These are phyloP conservation scores for Cerastoderma edule DNA, from an alignment of 2,888 invertebrate species.

Conservation along the genomic window DNA sequence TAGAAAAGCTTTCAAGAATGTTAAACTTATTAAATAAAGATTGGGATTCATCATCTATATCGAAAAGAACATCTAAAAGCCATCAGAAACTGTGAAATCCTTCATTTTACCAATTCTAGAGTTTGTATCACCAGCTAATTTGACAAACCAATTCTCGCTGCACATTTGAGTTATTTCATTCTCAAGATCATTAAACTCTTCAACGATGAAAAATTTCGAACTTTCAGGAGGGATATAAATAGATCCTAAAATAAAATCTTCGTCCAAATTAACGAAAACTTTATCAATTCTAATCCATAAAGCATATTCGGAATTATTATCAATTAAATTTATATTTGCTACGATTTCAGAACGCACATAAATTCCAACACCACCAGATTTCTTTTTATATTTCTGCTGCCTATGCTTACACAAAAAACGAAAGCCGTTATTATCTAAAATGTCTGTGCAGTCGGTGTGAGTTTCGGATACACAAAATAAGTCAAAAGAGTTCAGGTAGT, in stretches of 20 bases:
- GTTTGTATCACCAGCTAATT: slow-evolving; percentile 3
- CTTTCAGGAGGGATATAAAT: slow-evolving; percentile 20
- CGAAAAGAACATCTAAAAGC: slow-evolving; percentile 3
- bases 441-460: too few species aligned
- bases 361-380: slow-evolving; percentile 17
- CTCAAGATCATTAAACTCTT: not conserved
- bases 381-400: not conserved
- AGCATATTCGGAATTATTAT: slow-evolving; percentile 3
- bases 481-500: too few species aligned
- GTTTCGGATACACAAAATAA: too few species aligned
- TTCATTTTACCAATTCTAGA: not conserved
- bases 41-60: not conserved
- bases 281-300: slow-evolving; percentile 11
- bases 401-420: too few species aligned
- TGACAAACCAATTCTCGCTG: not conserved
- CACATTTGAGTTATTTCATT: not conserved
- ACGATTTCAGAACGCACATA: slow-evolving; percentile 1
- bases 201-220: not conserved
- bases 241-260: slow-evolving; percentile 11
- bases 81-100: not conserved
- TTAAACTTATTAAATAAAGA: not conserved
- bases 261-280: not conserved
- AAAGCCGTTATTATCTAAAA: too few species aligned
- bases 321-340: not conserved
- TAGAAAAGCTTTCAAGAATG: not conserved